Evolutionary conservation across 2,888 invertebrate species (phyloP).

Genomic region (Eilema sororculum): DNA sequence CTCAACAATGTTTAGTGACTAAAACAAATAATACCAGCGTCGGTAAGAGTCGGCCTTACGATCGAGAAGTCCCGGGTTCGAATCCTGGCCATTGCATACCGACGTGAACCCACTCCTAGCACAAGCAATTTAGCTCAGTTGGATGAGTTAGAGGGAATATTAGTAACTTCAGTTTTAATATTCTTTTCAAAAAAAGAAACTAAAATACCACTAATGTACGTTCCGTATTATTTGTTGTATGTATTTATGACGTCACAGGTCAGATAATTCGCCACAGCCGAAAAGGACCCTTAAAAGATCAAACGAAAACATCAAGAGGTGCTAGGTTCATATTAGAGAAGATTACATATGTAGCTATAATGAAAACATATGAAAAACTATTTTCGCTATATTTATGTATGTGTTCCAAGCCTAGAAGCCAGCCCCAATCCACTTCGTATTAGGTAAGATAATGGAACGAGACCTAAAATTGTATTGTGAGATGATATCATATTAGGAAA

Average conservation of each 20-base stretch:
- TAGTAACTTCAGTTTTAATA: too few species aligned
- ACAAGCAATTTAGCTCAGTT: too few species aligned
- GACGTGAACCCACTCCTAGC: too few species aligned
- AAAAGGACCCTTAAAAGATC: neutral
- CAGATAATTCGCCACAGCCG: neutral
- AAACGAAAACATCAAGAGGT: neutral
- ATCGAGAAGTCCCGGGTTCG: too few species aligned
- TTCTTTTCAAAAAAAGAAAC: too few species aligned
- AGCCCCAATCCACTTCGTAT: neutral
- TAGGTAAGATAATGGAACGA: constrained; percentile 4
- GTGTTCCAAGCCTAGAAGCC: neutral
- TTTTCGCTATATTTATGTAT: neutral
- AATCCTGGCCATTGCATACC: too few species aligned
- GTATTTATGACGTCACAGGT: neutral
- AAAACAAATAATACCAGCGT: too few species aligned
- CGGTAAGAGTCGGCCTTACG: too few species aligned
- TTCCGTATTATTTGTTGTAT: too few species aligned
- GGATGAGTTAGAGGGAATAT: too few species aligned
- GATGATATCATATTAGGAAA: neutral
- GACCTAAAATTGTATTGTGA: neutral
- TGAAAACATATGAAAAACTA: neutral
- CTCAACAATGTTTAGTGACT: too few species aligned
- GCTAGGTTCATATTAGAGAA: neutral
- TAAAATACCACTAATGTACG: too few species aligned
- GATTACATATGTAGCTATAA: neutral